A percentile compares a stretch with the other conserved stretches of the same genome.
These are phyloP conservation scores for Psophia crepitans DNA, from an alignment of 2,113 vertebrate species.

Conservation along the genomic window DNA sequence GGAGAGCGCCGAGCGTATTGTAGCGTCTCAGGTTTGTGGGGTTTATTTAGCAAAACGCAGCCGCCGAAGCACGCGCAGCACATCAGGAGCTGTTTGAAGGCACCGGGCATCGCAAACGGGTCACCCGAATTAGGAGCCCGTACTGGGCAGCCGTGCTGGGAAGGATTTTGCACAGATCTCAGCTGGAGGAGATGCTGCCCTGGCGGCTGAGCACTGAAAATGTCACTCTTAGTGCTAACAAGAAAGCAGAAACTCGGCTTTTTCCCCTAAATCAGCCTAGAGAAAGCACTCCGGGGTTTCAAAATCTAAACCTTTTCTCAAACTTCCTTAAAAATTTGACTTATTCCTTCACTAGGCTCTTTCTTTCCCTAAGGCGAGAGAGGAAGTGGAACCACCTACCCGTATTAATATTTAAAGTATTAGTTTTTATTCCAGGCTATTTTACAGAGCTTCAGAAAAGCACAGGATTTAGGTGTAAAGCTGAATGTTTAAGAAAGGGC, in stretches of 20 bases:
- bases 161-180: background rate
- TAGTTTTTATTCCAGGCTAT: background rate
- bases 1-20: background rate
- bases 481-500: background rate
- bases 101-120: accelerated
- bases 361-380: background rate
- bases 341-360: background rate
- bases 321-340: constrained; percentile 59
- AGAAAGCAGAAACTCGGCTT: constrained; percentile 41
- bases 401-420: background rate
- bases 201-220: background rate
- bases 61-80: accelerated
- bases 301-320: constrained; percentile 42
- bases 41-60: background rate
- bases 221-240: background rate
- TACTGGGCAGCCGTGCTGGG: accelerated
- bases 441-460: background rate
- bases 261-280: constrained; percentile 40
- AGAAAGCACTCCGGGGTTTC: constrained; percentile 20
- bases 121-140: background rate
- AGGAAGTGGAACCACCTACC: constrained; percentile 15
- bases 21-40: too few relatives aligned
- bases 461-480: background rate
- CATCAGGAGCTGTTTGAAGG: background rate
- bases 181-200: background rate